Percentiles rank a stretch among this genome's conserved stretches.
Conservation (phyloP, 1,140 invertebrate species). For the Wasmannia auropunctata region DNA sequence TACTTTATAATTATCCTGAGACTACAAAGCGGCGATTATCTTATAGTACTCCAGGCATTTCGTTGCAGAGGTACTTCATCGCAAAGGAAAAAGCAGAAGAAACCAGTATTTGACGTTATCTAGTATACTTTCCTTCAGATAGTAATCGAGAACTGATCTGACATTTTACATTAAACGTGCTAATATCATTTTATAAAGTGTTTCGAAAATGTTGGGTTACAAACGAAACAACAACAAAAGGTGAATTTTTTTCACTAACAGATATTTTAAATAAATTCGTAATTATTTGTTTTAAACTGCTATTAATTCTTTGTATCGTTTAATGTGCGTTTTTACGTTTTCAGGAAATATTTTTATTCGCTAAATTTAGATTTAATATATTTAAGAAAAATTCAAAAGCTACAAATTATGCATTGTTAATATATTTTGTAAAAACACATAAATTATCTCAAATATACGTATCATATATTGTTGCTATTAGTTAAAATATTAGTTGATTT, state of each 20-base stretch:
- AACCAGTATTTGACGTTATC: not conserved
- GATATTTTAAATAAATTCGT: not conserved
- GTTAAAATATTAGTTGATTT: not conserved
- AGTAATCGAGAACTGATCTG: not conserved
- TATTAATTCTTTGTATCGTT: not conserved
- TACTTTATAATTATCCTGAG: not conserved
- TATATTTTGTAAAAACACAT: not conserved
- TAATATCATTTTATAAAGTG: not conserved
- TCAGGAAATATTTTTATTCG: no score
- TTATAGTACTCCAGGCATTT: not conserved
- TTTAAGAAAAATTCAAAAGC: no score
- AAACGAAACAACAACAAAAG: not conserved
- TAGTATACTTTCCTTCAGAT: not conserved
- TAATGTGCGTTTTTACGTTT: not conserved
- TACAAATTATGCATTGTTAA: not conserved
- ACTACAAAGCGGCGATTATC: constrained; percentile 3
- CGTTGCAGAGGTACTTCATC: not conserved
- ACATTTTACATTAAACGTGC: not conserved
- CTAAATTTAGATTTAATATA: no score
- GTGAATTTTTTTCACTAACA: not conserved
- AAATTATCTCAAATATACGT: no score
- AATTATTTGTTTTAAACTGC: not conserved
- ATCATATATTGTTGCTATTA: not conserved
- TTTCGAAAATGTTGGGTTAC: not conserved
- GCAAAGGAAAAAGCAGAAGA: not conserved